Evolutionary conservation across 2,113 vertebrate genomes (phyloP), one percentile per base, ranked within the genome.

Genomic region (human (Homo sapiens)): DNA sequence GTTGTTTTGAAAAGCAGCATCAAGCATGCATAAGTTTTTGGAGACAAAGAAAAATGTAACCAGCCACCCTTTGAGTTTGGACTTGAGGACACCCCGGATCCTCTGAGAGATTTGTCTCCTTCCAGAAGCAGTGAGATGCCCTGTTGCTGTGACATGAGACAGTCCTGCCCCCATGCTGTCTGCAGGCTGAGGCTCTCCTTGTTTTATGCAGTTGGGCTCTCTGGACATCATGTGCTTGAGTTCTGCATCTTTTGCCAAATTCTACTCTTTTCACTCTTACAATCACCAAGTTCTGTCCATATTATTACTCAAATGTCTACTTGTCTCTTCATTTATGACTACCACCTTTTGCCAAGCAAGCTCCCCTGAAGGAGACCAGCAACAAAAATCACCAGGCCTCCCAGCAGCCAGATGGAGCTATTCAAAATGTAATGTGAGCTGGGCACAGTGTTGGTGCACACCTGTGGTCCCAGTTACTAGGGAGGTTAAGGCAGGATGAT

Each of bases 1-100:
- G 80, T 35, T 95, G 85, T 68, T 97, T 78, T 90, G 94, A 88
- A 93, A 96, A 88, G 73, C 81, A 95, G 90, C 59, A 55, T 38
- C 2, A 23, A 93, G 55, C 5, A 0, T 90, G 52, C 10, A 38
- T 57, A 79, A 27, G 22, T 50, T 90, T 88, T 82, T 96, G 87
- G 90, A 96, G 81, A 88, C 32, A 87, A 78, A 92, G 52, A 79
- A 35, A 95, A 89, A 86, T 79, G 32, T 32, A 92, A 45, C 66
- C 92, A 88, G 84, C 59, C 55, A 89, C 45, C 64, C 72, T 93
- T 92, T 73, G 88, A 87, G 78, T 78, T 52, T 96, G 75, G 92
- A 81, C 50, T 48, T 70, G 85, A 78, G 75, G 81, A 95, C 30
- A 76, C 22, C 22, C 4, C 10, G 7, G 57, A 8, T 90, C 70